Evolutionary conservation across 2,888 invertebrate genomes (phyloP), one percentile per base, ranked within the genome.

Genomic region (Polydrusus cervinus): DNA sequence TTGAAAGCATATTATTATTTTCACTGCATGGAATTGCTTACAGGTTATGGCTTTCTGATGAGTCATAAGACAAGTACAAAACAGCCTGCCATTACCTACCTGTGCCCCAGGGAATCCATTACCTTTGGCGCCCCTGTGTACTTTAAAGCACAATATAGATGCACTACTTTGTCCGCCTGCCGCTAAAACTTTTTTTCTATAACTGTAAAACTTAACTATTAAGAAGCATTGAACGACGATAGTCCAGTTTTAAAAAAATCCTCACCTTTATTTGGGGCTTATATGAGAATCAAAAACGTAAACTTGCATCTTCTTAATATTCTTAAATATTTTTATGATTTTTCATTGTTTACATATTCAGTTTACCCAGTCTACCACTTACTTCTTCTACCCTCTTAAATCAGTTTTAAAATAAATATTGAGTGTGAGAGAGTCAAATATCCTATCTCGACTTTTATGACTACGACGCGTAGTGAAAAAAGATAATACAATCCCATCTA

Each of bases 401-500:
- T 64, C 64, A 49, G 64, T 64, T 64, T 49, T 49, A 20, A 64
- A 64, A 64, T 49, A 47, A 64, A 64, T 64, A 64, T 64, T 64
- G 16, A 64, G 47, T 64, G 64, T 47, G 47, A 49, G 64, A 64
- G 45, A 47, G 49, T 49, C 64, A 64, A 64, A 64, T 64, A 49
- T 25, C 64, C 34, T 64, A 64, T 16, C 64, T 30, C 64, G 49
- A 34, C 64, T 64, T 64, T 64, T 64, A 64, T 64, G 49, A 16
- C 7, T 34, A 5, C 49, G 64, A 49, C 64, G 49, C 38, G 49
- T 49, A 64, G 64, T 64, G 49, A 64, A 64, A 62, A 64, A 64
- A 34, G 40, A 60, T 62, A 71, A 71, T 62, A 65, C 65, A 71
- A 71, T 71, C 65, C 66, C 9, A 60, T 38, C 66, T 57, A 57